Base-by-base conservation (phyloP, 1,140 invertebrate species). In the Rhizoglyphus robini region DNA sequence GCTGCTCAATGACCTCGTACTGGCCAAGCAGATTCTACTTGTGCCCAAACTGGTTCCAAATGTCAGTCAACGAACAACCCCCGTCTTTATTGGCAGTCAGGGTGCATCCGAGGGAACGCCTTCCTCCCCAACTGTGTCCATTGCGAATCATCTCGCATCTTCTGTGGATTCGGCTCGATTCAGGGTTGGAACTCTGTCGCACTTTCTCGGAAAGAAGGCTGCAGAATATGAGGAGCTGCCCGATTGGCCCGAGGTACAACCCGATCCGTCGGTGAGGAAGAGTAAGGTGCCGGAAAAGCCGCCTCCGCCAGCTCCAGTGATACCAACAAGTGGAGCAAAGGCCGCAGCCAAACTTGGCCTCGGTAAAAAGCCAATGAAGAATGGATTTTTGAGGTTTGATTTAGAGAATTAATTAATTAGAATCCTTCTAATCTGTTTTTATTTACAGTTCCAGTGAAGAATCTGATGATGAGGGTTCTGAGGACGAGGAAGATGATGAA, bases 171-270 rank as follows among this genome's bases (percentile, higher is more conserved):
- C 27, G 3, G 30, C 1, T 70, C 83, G 87, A 67, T 96, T 86
- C 75, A 94, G 97, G 72, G 77, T 99, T 66, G 94, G 95, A 0
- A 93, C 93, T 5, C 77, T 99, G 29, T 97, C 94, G 0, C 94
- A 97, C 78, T 90, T 94, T 73, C 80, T 98, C 30, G 93, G 96
- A 70, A 82, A 83, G 70, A 79, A 84, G 59, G 88, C 91, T 1
- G 79, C 76, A 41, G 92, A 91, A 4, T 98, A 99, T 76, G 83
- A 87, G 63, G 84, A 92, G 65, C 78, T 99, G 57, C 92, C 94
- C 3, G 74, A 81, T 4, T 96, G 94, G 74, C 93, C 95, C 0
- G 78, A 81, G 30, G 77, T 79, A 5, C 82, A 86, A 0, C 86
- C 89, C 3, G 87, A 91, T 73, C 77, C 87, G 0, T 77, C 80